Base-by-base conservation (phyloP, 2,113 vertebrate species). In the Apodemus sylvaticus region DNA sequence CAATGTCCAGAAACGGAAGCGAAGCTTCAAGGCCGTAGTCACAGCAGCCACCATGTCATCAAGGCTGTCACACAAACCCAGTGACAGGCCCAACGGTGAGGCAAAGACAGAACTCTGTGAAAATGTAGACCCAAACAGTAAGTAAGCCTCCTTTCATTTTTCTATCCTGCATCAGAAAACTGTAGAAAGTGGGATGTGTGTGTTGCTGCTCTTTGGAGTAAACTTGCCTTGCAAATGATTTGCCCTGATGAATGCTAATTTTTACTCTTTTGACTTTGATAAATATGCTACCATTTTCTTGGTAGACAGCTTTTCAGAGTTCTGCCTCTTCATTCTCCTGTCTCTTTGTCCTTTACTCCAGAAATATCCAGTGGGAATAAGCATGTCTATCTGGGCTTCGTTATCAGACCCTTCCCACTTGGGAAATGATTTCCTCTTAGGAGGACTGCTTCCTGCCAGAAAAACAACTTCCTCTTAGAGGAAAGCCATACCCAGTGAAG, bases 51-150 rank as follows among this genome's bases (percentile, higher is more conserved):
- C 99, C 96, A 99, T 99, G 99, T 99, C 99, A 0, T 99, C 99
- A 0, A 99, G 99, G 5, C 99, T 99, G 68, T 99, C 99, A 0
- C 99, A 99, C 98, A 99, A 99, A 90, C 98, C 99, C 96, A 99
- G 99, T 94, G 99, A 99, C 98, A 98, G 99, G 31, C 99, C 99
- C 98, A 99, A 99, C 85, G 99, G 99, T 10, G 99, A 99, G 98
- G 99, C 99, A 97, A 99, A 99, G 98, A 99, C 99, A 3, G 99
- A 99, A 97, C 99, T 99, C 78, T 99, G 99, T 82, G 99, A 99
- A 98, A 99, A 99, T 66, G 98, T 99, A 64, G 99, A 99, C 95
- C 99, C 99, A 70, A 99, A 99, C 99, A 99, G 99, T 99, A 96
- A 99, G 99, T 99, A 97, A 39, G 60, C 91, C 82, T 68, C 91